phyloP scores from a whole-genome alignment of 2,113 vertebrate genomes.

The Corvus hawaiiensis region DNA sequence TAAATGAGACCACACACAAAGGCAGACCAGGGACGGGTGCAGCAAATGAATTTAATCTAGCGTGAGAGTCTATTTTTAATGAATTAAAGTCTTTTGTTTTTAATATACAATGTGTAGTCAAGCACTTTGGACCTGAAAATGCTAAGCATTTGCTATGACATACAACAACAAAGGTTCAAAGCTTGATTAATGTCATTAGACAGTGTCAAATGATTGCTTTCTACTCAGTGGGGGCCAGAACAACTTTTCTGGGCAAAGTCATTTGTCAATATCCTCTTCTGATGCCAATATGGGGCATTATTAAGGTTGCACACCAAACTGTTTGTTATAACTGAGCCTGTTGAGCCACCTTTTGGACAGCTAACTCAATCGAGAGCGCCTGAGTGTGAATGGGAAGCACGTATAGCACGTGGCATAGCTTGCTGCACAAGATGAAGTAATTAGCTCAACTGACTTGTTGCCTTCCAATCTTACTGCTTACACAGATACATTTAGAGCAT shows the following conservation, averaged over 20 bases:
- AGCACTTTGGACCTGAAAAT: constrained; percentile 43
- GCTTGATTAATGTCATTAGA: constrained; percentile 25
- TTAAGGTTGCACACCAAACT: neutral
- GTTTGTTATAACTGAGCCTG: neutral
- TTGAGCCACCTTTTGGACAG: neutral
- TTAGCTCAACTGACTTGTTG: neutral
- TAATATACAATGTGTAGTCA: constrained; percentile 41
- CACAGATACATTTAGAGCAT: neutral
- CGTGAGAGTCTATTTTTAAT: constrained; percentile 59
- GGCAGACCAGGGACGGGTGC: constrained; percentile 10
- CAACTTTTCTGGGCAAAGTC: neutral
- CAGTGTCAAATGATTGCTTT: neutral
- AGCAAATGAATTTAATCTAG: constrained; percentile 60
- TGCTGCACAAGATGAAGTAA: neutral
- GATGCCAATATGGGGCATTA: neutral
- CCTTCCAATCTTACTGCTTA: neutral
- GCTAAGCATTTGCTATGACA: constrained; percentile 47
- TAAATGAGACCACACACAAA: constrained; percentile 59
- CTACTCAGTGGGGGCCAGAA: neutral
- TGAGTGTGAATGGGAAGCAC: neutral
- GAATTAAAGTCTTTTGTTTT: constrained; percentile 63
- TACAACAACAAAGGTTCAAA: neutral
- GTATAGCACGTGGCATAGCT: neutral
- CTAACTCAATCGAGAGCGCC: rapidly evolving
- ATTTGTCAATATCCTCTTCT: constrained; percentile 13